phyloP scores from a whole-genome alignment of 2,113 vertebrate species.

The Axis porcinus region DNA sequence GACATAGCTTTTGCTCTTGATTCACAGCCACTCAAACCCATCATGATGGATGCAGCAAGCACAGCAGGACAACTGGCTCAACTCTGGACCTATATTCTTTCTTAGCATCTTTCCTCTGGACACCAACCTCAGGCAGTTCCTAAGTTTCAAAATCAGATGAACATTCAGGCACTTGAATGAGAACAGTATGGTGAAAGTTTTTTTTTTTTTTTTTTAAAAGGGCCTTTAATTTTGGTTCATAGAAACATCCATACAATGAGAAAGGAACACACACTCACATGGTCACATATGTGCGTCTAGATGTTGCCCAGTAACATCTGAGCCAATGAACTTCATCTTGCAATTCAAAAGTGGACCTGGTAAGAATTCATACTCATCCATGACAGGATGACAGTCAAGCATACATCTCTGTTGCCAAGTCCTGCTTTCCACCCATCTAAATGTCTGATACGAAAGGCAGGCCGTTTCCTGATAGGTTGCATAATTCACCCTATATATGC shows the following conservation, averaged over 20 bases:
- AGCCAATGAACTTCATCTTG: neutral
- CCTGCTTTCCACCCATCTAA: conserved; percentile 29
- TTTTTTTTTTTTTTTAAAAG: conserved; percentile 60
- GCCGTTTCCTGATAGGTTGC: neutral
- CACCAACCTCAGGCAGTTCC: neutral
- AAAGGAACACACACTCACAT: conserved; percentile 23
- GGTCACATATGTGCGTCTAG: conserved; percentile 1
- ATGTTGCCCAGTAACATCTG: conserved; percentile 11
- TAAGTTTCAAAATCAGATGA: neutral
- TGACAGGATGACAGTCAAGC: neutral
- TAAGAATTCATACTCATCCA: conserved; percentile 2
- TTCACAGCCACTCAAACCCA: neutral
- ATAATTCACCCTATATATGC: conserved; percentile 78
- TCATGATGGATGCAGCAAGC: neutral
- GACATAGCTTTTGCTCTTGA: neutral
- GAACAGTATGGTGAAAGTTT: neutral
- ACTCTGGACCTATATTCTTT: neutral
- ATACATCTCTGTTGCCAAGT: conserved; percentile 25
- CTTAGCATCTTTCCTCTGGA: neutral
- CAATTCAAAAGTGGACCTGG: neutral
- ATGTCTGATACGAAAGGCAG: conserved; percentile 3
- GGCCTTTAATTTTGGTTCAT: conserved; percentile 27
- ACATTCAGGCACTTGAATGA: neutral
- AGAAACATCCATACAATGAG: conserved; percentile 25
- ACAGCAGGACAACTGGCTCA: neutral